Evolutionary conservation across 2,113 vertebrate species (phyloP), one percentile per base, ranked within the genome.

Genomic region (Microtus richardsoni): DNA sequence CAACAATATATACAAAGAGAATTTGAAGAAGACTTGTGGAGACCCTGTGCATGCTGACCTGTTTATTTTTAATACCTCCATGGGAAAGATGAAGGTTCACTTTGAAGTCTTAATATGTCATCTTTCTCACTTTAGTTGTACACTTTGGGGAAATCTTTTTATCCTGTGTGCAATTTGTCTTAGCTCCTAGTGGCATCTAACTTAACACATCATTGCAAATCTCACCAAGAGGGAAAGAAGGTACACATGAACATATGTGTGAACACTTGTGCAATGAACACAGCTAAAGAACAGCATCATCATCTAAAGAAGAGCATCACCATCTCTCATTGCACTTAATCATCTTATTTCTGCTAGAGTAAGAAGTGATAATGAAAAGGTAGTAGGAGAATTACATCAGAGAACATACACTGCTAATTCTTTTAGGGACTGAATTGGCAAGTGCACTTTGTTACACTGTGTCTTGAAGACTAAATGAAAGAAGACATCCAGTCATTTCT

Each of bases 301-400:
- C 47, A 62, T 60, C 14, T 24, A 88, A 91, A 44, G 22, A 94
- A 68, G 12, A 44, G 60, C 47, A 21, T 16, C 24, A 33, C 74
- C 86, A 71, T 71, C 36, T 74, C 91, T 90, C 26, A 52, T 9
- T 39, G 66, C 22, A 62, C 49, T 17, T 70, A 82, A 95, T 96
- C 79, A 89, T 87, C 83, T 58, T 88, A 73, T 89, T 93, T 91
- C 87, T 93, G 82, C 16, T 44, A 54, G 78, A 74, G 36, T 52
- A 86, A 58, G 83, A 91, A 73, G 26, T 21, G 94, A 70, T 68
- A 64, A 93, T 41, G 79, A 78, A 91, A 68, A 83, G 39, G 70
- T 21, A 47, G 10, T 9, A 47, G 44, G 14, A 78, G 71, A 33
- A 70, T 66, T 91, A 85, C 26, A 70, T 52, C 44, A 36, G 10